Base-by-base conservation (phyloP, 2,113 vertebrate genomes). In the Heloderma charlesbogerti region DNA sequence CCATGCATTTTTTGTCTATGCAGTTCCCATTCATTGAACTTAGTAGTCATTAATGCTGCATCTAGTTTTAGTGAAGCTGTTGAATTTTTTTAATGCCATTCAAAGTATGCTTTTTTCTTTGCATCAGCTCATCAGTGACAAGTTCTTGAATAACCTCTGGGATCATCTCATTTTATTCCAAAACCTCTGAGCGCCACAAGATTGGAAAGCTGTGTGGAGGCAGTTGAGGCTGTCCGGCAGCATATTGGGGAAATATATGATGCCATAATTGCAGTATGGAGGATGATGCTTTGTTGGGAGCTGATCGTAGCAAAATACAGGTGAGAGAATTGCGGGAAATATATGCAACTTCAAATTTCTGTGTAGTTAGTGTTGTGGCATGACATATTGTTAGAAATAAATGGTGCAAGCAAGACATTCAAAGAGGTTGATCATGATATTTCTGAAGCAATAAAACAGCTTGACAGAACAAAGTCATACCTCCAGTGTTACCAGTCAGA, bases 401-500 rank as follows among this genome's bases (percentile, higher is more conserved):
- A 54, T 74, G 10, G 51, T 25, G 84, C 72, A 25, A 80, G 43
- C 20, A 45, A 85, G 66, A 69, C 34, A 83, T 18, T 63, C 34
- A 16, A 48, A 22, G 57, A 27, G 2, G 18, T 40, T 25, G n/a
- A 88, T 31, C 71, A 74, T 16, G 34, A 60, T 77, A 78, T 29
- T 60, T 31, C 72, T 60, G 51, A 27, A 43, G 27, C 22, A 87
- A 67, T 75, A 34, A 60, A 77, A 60, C 54, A 87, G 18, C 37
- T 60, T 51, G 67, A 54, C 18, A 69, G 51, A 72, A 51, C 45
- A 90, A 85, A 88, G 78, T 75, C n/a, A 40, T 77, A 57, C 13
- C 29, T 87, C n/a, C 15, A 60, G 40, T 63, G 54, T 86, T 90
- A 89, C 12, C n/a, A n/a, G 51, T 51, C 71, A 89, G 87, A 89